Evolutionary conservation across 1,140 invertebrate species (phyloP).

Genomic region (Drosophila lacertosa): DNA sequence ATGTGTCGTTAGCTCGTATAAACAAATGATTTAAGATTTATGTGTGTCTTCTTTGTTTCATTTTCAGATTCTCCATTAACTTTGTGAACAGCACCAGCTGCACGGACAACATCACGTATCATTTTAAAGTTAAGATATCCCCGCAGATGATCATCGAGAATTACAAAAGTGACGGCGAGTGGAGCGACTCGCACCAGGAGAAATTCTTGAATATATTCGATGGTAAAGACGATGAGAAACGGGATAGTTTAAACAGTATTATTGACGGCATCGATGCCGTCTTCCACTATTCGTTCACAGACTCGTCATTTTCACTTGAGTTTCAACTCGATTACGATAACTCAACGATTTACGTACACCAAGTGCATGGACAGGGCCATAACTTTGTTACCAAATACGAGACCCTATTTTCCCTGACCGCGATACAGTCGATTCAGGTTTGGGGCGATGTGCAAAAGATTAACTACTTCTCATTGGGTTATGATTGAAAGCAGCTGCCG

Average conservation of each 20-base stretch:
- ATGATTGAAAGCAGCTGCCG: slow-evolving; percentile 50
- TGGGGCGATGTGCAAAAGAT: slow-evolving; percentile 81
- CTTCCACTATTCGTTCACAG: slow-evolving; percentile 74
- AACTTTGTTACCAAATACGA: slow-evolving; percentile 58
- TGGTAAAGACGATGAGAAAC: slow-evolving; percentile 59
- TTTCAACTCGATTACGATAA: slow-evolving; percentile 67
- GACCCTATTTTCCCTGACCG: slow-evolving; percentile 53
- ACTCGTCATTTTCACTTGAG: slow-evolving; percentile 64
- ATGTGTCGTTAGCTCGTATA: not conserved
- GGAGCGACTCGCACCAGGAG: slow-evolving; percentile 59
- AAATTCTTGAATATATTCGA: slow-evolving; percentile 63
- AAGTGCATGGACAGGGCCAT: slow-evolving; percentile 53
- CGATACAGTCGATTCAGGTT: slow-evolving; percentile 70
- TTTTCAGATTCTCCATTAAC: slow-evolving; percentile 77
- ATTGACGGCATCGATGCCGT: slow-evolving; percentile 43
- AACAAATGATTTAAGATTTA: not conserved
- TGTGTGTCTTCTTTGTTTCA: slow-evolving; percentile 4
- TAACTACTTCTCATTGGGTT: slow-evolving; percentile 56
- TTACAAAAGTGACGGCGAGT: slow-evolving; percentile 67
- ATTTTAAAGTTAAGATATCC: slow-evolving; percentile 69
- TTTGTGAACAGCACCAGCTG: slow-evolving; percentile 66
- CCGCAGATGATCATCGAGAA: slow-evolving; percentile 68
- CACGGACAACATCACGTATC: slow-evolving; percentile 75
- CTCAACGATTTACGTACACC: slow-evolving; percentile 62
- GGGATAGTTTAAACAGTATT: slow-evolving; percentile 20